These are phyloP conservation scores for Cetoscarus ocellatus DNA, from an alignment of 2,797 vertebrate species.

Conservation along the genomic window DNA sequence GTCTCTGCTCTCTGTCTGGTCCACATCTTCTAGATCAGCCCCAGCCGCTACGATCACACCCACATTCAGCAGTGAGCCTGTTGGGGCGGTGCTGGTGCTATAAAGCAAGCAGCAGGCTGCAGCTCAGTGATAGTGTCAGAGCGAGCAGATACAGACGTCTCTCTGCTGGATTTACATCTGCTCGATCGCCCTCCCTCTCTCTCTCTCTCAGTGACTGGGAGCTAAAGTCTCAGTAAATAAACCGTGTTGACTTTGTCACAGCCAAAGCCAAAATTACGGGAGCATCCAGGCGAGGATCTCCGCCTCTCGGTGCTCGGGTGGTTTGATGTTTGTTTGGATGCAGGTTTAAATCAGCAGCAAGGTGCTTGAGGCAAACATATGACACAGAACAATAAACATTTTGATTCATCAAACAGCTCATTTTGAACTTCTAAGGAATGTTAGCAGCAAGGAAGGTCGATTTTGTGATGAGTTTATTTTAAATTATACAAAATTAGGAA, in stretches of 20 bases:
- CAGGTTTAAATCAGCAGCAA: conserved; percentile 2
- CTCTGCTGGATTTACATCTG: conserved; percentile 30
- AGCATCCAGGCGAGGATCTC: conserved; percentile 8
- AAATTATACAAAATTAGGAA: too few species aligned
- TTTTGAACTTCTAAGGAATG: too few species aligned
- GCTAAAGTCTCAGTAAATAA: conserved; percentile 19
- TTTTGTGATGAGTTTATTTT: too few species aligned
- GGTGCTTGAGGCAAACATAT: neutral
- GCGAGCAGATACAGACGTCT: conserved; percentile 22
- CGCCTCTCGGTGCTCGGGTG: neutral
- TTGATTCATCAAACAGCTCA: too few species aligned
- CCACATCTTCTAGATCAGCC: conserved; percentile 29
- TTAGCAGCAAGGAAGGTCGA: too few species aligned
- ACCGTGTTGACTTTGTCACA: conserved; percentile 16
- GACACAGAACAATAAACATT: neutral
- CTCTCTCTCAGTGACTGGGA: neutral
- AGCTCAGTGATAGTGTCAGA: conserved; percentile 24
- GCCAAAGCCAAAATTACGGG: conserved; percentile 10
- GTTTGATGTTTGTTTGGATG: conserved; percentile 1
- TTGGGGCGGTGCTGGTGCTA: conserved; percentile 25
- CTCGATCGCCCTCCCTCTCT: neutral
- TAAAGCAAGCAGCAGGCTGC: conserved; percentile 26
- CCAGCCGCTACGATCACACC: conserved; percentile 18
- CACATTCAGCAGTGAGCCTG: conserved; percentile 19
- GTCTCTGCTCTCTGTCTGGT: conserved; percentile 14